phyloP scores from a whole-genome alignment of 2,888 invertebrate species.

The Hermaeophaga mercurialis region DNA sequence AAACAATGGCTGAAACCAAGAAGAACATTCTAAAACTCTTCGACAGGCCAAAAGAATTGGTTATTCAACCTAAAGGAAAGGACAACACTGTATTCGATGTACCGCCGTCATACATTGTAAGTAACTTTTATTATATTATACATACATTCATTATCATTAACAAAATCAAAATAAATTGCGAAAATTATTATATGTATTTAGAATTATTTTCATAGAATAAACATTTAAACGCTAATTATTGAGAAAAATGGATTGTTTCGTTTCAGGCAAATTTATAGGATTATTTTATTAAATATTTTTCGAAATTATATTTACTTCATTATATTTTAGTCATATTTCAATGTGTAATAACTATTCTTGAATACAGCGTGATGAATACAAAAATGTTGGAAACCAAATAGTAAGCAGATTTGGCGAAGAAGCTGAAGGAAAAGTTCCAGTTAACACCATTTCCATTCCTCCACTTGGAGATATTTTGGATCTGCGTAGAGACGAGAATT shows the following conservation, averaged over 20 bases:
- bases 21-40: constrained; percentile 69
- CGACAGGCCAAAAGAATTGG: constrained; percentile 77
- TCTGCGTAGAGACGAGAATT: constrained; percentile 67
- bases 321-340: too few relatives aligned
- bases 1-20: constrained; percentile 45
- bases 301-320: too few relatives aligned
- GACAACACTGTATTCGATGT: constrained; percentile 67
- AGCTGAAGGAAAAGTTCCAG: constrained; percentile 61
- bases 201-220: too few relatives aligned
- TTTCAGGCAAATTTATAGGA: too few relatives aligned
- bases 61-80: constrained; percentile 77
- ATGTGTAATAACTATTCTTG: not conserved
- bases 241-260: too few relatives aligned
- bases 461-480: constrained; percentile 63
- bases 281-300: too few relatives aligned
- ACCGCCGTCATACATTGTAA: constrained; percentile 49
- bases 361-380: constrained; percentile 62
- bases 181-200: too few relatives aligned
- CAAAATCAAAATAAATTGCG: too few relatives aligned
- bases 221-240: too few relatives aligned
- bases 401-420: constrained; percentile 65
- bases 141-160: too few relatives aligned
- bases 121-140: constrained; percentile 5
- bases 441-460: constrained; percentile 63
- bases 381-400: constrained; percentile 63